These are phyloP conservation scores for Trichopoda pennipes DNA, from an alignment of 2,888 invertebrate species.

Conservation along the genomic window DNA sequence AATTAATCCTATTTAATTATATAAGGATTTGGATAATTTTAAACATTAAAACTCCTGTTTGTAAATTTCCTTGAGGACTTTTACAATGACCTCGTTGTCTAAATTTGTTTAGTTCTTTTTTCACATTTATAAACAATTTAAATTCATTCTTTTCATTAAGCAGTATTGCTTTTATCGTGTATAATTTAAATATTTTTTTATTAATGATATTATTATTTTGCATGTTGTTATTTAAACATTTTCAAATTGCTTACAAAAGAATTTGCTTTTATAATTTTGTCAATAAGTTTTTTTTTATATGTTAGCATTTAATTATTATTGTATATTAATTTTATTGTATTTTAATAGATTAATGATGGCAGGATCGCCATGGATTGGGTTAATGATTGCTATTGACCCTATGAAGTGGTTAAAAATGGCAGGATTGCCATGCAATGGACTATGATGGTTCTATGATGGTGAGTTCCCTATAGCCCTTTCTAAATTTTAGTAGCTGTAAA, in stretches of 20 bases:
- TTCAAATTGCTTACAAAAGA: neutral
- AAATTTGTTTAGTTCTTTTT: constrained; percentile 31
- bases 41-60: neutral
- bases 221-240: neutral
- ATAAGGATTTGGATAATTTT: neutral
- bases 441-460: too few relatives aligned
- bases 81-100: constrained; percentile 31
- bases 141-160: constrained; percentile 42
- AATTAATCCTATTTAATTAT: constrained; percentile 22
- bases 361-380: too few relatives aligned
- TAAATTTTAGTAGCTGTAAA: too few relatives aligned
- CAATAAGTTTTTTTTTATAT: neutral
- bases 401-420: too few relatives aligned
- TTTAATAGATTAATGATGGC: too few relatives aligned
- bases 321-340: too few relatives aligned
- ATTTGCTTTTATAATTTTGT: neutral
- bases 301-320: too few relatives aligned
- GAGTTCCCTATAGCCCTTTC: too few relatives aligned
- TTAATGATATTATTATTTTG: neutral
- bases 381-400: too few relatives aligned
- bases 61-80: neutral
- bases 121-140: constrained; percentile 23
- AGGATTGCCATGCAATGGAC: too few relatives aligned
- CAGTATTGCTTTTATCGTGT: constrained; percentile 19
- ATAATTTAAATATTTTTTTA: neutral